Percentiles rank a stretch among this genome's conserved stretches.
Evolutionary conservation across 2,888 invertebrate species (phyloP).

Genomic region (Rhagium mordax): DNA sequence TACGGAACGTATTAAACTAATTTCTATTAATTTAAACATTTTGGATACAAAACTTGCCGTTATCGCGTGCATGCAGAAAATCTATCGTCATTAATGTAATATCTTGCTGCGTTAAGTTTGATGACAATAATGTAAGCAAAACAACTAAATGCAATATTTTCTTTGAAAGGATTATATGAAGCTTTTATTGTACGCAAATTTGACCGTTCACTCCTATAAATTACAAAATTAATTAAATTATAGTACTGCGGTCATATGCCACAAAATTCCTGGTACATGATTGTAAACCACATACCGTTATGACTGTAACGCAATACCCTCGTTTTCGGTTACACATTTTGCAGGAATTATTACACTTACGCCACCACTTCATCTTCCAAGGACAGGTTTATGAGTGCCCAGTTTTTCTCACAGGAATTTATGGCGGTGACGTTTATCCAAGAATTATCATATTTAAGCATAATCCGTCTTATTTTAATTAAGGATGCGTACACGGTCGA

Average conservation of each 20-base stretch:
- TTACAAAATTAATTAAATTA: background rate
- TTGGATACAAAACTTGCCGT: no score
- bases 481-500: background rate
- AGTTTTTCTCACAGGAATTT: background rate
- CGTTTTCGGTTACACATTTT: constrained; percentile 1
- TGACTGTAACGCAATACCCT: background rate
- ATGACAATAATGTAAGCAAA: no score
- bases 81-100: no score
- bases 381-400: constrained; percentile 1
- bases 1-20: no score
- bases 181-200: no score
- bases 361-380: background rate
- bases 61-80: no score
- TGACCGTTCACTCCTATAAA: no score
- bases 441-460: constrained; percentile 16
- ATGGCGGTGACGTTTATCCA: background rate
- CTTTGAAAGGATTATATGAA: no score
- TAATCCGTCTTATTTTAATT: constrained; percentile 2
- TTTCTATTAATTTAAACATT: no score
- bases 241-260: background rate
- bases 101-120: no score
- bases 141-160: no score
- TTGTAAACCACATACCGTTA: background rate
- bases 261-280: background rate
- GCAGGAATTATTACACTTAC: background rate